Base-by-base conservation (phyloP, 2,113 vertebrate genomes). In the Chitala chitala region DNA sequence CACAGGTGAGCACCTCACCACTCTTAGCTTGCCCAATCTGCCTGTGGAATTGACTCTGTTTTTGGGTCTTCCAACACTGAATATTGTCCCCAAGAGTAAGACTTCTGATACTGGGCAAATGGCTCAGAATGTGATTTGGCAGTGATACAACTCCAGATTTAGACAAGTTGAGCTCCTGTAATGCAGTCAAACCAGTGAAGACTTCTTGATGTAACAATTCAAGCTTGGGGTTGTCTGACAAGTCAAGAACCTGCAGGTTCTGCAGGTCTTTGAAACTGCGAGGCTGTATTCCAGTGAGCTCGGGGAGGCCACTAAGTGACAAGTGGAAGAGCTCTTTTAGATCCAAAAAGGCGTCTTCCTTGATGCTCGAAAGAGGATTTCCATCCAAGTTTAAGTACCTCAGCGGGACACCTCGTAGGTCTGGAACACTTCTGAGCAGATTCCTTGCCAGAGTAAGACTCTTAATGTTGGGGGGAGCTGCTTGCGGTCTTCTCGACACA, bases 101-200 rank as follows among this genome's bases (percentile, higher is more conserved):
- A 22, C 92, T 95, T 86, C 94, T 94, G 78, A 99, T 88, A 0
- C 90, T 92, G 0, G 95, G 94, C 72, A 99, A 82, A 69, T 93
- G 86, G 73, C 82, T 87, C 26, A 98, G 84, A 77, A 92, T 85
- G 26, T 81, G 82, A 50, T 87, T 90, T 0, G 96, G 94, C 75
- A 96, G 83, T 1, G 90, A 87, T 0, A 74, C 76, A 72, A 94
- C 55, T 0, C 88, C 89, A 0, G 95, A 95, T 74, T 91, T 90
- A 0, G 93, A 93, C 77, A 99, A 84, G 76, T 94, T 93, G 75
- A 99, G 91, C 78, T 98, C 97, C 56, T 95, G 96, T 56, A 99
- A 81, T 10, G 94, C 92, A 40, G 78, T 84, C 44, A 99, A 84
- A 68, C 92, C 93, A 0, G 81, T 89, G 69, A 96, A 93, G 2